Percentiles rank a stretch among this genome's conserved stretches.
These are phyloP conservation scores for Lepidurus arcticus DNA, from an alignment of 1,140 invertebrate genomes.

Conservation along the genomic window DNA sequence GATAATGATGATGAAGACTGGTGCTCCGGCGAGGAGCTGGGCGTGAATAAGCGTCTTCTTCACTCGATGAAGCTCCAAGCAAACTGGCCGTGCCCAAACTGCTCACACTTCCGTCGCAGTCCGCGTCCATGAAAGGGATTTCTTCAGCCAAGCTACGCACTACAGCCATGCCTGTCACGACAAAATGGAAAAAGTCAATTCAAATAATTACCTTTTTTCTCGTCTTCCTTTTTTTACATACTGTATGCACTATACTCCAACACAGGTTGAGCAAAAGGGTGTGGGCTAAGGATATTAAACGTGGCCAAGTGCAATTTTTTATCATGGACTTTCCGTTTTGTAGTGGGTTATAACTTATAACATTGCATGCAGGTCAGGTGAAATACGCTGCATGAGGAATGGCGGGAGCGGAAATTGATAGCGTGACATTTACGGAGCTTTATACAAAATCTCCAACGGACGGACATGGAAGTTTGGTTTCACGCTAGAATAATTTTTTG, in stretches of 20 bases:
- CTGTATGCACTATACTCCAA: no score
- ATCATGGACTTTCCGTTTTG: not conserved
- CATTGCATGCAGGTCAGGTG: not conserved
- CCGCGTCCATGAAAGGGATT: constrained; percentile 32
- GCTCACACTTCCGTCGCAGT: constrained; percentile 32
- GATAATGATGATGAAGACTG: not conserved
- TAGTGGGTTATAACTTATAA: not conserved
- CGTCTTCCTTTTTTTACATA: no score
- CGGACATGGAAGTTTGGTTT: constrained; percentile 14
- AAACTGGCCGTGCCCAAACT: constrained; percentile 29
- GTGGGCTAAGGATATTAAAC: not conserved
- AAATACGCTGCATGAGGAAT: not conserved
- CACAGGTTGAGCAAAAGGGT: not conserved
- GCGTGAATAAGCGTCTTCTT: constrained; percentile 24
- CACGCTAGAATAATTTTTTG: constrained; percentile 5
- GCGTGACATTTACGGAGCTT: not conserved
- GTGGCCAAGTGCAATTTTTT: not conserved
- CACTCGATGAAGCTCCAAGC: constrained; percentile 27
- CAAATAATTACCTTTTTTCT: no score
- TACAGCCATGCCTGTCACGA: not conserved
- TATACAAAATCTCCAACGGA: not conserved
- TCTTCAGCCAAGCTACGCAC: constrained; percentile 28
- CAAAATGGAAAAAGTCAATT: not conserved
- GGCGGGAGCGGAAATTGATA: constrained; percentile 10
- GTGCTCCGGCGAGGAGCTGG: not conserved